Percentiles rank a stretch among this genome's conserved stretches.
Conservation (phyloP, 1,140 invertebrate genomes). For the Tachypleus tridentatus region DNA sequence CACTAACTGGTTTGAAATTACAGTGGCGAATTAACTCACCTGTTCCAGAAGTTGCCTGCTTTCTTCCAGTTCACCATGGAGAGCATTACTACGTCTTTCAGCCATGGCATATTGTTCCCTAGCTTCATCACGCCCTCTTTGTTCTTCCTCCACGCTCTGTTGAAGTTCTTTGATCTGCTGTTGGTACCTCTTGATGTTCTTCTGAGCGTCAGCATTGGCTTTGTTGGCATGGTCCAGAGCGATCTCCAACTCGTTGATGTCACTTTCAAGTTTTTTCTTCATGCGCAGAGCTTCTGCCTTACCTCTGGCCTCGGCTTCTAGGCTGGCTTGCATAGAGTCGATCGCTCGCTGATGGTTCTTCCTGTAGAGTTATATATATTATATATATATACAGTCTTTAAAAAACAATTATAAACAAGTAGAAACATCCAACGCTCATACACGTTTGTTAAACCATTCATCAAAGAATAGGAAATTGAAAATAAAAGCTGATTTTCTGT, state of each 20-base stretch:
- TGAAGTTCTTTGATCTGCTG: conserved; percentile 92
- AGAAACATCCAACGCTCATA: too few species aligned
- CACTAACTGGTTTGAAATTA: too few species aligned
- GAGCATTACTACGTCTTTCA: conserved; percentile 86
- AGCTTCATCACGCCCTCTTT: conserved; percentile 89
- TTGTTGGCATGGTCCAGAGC: conserved; percentile 96
- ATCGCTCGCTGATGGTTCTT: conserved; percentile 99
- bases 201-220: conserved; percentile 95
- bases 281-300: conserved; percentile 97
- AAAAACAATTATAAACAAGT: not conserved
- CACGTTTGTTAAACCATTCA: too few species aligned
- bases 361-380: conserved; percentile 37
- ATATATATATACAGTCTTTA: too few species aligned
- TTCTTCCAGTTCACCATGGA: conserved; percentile 93
- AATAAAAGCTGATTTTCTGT: too few species aligned
- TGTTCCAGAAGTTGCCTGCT: conserved; percentile 89
- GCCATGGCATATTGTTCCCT: conserved; percentile 91
- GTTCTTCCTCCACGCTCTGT: conserved; percentile 92
- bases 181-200: conserved; percentile 96
- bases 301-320: conserved; percentile 97
- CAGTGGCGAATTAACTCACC: conserved; percentile 30
- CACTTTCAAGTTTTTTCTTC: conserved; percentile 99
- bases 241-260: conserved; percentile 98
- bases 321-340: conserved; percentile 97
- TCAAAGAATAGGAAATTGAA: too few species aligned